Evolutionary conservation across 2,888 invertebrate genomes (phyloP).

Genomic region (Ophioninae sp.): DNA sequence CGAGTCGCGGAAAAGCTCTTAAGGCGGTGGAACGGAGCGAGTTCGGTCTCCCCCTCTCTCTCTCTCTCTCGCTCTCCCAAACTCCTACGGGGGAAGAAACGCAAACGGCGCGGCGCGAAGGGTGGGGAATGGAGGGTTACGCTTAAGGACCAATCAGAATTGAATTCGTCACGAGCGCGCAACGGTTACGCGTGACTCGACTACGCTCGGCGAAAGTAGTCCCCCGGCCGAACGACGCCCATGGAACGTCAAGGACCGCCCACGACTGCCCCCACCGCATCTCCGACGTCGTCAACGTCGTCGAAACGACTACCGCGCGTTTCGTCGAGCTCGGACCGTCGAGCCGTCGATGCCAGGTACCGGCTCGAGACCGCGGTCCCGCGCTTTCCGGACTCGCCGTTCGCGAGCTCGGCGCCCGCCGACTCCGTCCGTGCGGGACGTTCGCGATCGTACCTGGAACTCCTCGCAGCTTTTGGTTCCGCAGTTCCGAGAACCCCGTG

Average conservation of each 20-base stretch:
- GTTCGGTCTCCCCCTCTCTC: not conserved
- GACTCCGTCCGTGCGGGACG: not conserved
- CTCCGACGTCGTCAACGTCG: constrained; percentile 5
- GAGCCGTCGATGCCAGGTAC: constrained; percentile 39
- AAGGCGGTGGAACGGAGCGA: constrained; percentile 60
- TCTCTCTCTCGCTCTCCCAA: constrained; percentile 22
- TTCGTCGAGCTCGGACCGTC: constrained; percentile 44
- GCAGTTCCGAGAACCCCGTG: constrained; percentile 4
- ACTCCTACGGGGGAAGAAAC: constrained; percentile 68
- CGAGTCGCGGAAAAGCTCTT: constrained; percentile 56
- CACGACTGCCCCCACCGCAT: constrained; percentile 70
- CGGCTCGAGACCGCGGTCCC: not conserved
- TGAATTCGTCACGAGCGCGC: constrained; percentile 83
- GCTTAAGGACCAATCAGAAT: constrained; percentile 84
- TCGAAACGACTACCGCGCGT: constrained; percentile 28
- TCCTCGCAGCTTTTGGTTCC: not conserved
- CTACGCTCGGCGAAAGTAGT: constrained; percentile 79
- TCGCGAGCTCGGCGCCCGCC: constrained; percentile 26
- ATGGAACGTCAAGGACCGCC: constrained; percentile 76
- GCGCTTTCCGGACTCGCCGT: constrained; percentile 28
- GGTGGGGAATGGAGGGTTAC: constrained; percentile 79
- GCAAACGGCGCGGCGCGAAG: constrained; percentile 48
- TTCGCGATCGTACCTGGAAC: not conserved
- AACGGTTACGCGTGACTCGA: constrained; percentile 74
- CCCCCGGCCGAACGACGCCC: constrained; percentile 77